Base-by-base conservation (phyloP, 1,140 invertebrate genomes). In the Oryctes rhinoceros region DNA sequence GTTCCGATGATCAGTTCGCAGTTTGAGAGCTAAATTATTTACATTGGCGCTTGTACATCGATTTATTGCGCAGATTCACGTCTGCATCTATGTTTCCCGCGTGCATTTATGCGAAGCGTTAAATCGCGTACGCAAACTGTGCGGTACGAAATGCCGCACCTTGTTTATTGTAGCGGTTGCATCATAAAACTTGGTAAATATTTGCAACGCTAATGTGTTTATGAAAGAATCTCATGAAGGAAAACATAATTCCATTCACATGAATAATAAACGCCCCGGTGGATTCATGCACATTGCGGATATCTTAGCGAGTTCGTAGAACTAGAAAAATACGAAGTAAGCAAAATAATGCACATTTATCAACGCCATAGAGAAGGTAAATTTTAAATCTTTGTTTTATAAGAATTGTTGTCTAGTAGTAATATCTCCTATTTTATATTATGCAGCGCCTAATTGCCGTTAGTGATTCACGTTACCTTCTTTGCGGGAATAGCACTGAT, bases 1-100 rank as follows among this genome's bases (percentile, higher is more conserved):
- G 20, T 71, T 71, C 20, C 65, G 65, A 71, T 71, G 65, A 71
- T 71, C 65, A 71, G 65, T 71, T 71, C 65, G 65, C 53, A 71
- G 65, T 71, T 71, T 20, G 65, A 15, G 53, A 59, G 13, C 53
- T 59, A 59, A 59, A 59, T 59, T 59, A 59, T 59, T 59, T 59
- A 59, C 53, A 59, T 18, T 59, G 5, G 18, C 53, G 53, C 53
- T 59, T 59, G 53, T 59, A 59, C 18, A 59, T 59, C 53, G 53
- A 59, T 59, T 59, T 59, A 59, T 59, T 59, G 53, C 15, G 53
- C 53, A 59, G 15, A 59, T 59, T 15, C 53, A n/a, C 53, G 10
- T 59, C 53, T 59, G 18, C 53, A 59, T 59, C 53, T 59, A n/a
- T 59, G 53, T 59, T n/a, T 49, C 48, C 15, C 53, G 15, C 13